phyloP scores from a whole-genome alignment of 1,140 invertebrate species.

The Tetragonula clypearis region DNA sequence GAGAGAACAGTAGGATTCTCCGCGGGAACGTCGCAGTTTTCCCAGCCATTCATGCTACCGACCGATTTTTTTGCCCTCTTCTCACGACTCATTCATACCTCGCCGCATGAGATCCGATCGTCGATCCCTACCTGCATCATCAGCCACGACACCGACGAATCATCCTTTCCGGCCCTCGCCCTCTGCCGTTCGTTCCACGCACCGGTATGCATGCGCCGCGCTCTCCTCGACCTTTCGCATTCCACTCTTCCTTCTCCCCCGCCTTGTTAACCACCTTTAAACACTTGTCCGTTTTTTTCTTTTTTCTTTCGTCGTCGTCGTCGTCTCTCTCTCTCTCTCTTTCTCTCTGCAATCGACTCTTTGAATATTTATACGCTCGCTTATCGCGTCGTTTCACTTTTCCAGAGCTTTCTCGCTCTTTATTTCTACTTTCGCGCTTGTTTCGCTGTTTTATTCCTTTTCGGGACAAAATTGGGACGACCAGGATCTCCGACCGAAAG shows the following conservation, averaged over 20 bases:
- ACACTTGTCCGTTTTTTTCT: slow-evolving; percentile 16
- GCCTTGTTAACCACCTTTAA: slow-evolving; percentile 44
- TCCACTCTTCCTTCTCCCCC: slow-evolving; percentile 21
- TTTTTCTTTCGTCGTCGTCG: too few relatives aligned
- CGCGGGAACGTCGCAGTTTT: slow-evolving; percentile 69
- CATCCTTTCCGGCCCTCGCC: slow-evolving; percentile 49
- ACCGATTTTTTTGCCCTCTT: slow-evolving; percentile 66
- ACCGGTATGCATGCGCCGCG: slow-evolving; percentile 37
- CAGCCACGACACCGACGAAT: slow-evolving; percentile 50
- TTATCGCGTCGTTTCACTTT: too few relatives aligned
- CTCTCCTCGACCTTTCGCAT: slow-evolving; percentile 37
- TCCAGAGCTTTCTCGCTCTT: too few relatives aligned
- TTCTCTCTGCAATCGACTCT: neutral
- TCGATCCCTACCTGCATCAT: slow-evolving; percentile 62
- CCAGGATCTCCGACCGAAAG: too few relatives aligned
- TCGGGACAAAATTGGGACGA: too few relatives aligned
- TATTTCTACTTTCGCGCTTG: too few relatives aligned
- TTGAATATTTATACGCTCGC: too few relatives aligned
- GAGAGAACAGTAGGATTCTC: slow-evolving; percentile 46
- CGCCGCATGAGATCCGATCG: slow-evolving; percentile 73
- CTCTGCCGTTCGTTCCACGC: neutral
- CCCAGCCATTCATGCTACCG: slow-evolving; percentile 74
- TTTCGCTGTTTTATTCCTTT: too few relatives aligned
- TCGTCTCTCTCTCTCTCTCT: too few relatives aligned
- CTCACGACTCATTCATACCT: slow-evolving; percentile 77